Evolutionary conservation across 1,140 invertebrate species (phyloP).

Genomic region (Drosophila grimshawi): DNA sequence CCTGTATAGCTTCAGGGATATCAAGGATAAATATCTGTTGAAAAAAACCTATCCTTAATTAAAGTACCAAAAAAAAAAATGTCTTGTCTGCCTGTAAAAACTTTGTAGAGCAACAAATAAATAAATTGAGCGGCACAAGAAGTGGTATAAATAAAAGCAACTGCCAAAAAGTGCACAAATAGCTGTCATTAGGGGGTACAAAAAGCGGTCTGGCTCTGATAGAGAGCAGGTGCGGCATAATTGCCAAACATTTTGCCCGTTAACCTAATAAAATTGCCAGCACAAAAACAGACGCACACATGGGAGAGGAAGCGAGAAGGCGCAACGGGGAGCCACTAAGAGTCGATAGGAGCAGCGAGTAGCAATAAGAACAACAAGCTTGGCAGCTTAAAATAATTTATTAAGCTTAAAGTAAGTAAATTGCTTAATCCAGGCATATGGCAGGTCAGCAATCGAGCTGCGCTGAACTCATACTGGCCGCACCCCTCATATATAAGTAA

Average conservation of each 20-base stretch:
- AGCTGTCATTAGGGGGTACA: constrained; percentile 72
- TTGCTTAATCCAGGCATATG: constrained; percentile 78
- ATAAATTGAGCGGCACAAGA: constrained; percentile 67
- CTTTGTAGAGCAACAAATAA: constrained; percentile 70
- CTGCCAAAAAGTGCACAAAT: constrained; percentile 81
- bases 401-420: constrained; percentile 81
- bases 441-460: constrained; percentile 75
- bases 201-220: constrained; percentile 42
- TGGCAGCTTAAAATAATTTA: constrained; percentile 81
- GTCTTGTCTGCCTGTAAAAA: constrained; percentile 21
- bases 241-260: constrained; percentile 71
- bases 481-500: background rate
- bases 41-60: constrained; percentile 5
- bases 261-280: constrained; percentile 46
- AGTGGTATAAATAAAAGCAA: constrained; percentile 75
- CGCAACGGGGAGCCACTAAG: background rate
- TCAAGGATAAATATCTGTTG: no score
- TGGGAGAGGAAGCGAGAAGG: background rate
- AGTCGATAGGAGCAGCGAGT: constrained; percentile 7
- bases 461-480: constrained; percentile 12
- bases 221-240: constrained; percentile 72
- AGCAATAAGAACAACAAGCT: constrained; percentile 61
- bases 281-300: constrained; percentile 45
- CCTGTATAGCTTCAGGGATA: no score
- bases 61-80: background rate